Conservation (phyloP, 2,797 vertebrate species). For the Silurus aristotelis region DNA sequence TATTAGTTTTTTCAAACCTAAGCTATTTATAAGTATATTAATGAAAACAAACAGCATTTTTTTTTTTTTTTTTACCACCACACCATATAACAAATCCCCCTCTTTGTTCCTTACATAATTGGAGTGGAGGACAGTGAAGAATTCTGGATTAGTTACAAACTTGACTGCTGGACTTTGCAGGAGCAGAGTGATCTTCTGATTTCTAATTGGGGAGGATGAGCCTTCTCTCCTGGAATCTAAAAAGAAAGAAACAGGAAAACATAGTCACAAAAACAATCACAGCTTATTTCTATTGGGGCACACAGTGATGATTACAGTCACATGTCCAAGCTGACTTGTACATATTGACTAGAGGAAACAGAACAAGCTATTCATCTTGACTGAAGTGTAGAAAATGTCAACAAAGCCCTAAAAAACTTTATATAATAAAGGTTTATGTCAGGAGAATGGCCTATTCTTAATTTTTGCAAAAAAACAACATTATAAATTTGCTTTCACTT, state of each 20-base stretch:
- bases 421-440: background rate
- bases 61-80: too few relatives aligned
- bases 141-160: constrained; percentile 96
- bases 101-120: constrained; percentile 85
- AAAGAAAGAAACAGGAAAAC: background rate
- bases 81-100: background rate
- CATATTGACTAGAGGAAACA: background rate
- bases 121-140: constrained; percentile 94
- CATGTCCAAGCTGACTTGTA: background rate
- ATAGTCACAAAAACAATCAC: background rate
- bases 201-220: constrained; percentile 84
- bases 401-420: background rate
- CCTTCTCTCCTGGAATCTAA: constrained; percentile 83
- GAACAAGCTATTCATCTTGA: background rate
- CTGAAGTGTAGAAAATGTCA: background rate
- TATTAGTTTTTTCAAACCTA: background rate
- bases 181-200: constrained; percentile 89
- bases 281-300: background rate
- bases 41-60: background rate
- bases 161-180: constrained; percentile 95
- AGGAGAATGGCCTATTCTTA: background rate
- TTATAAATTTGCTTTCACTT: background rate
- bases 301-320: background rate
- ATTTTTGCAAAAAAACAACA: too few relatives aligned
- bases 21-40: background rate